Evolutionary conservation across 2,113 vertebrate species (phyloP).

Genomic region (Tauraco erythrolophus): DNA sequence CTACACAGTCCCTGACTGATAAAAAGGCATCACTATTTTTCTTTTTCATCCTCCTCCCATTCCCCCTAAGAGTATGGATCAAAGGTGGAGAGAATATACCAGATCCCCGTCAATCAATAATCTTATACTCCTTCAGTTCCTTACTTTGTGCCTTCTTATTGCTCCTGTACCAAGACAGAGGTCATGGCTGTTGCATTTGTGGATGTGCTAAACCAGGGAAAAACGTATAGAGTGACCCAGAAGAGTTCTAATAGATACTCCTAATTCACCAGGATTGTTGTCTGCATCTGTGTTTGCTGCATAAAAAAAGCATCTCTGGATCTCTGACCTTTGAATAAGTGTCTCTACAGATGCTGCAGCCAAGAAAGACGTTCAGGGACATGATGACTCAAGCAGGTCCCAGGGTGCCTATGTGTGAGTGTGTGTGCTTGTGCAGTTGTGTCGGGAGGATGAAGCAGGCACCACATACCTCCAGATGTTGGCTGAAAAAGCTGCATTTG

Average conservation of each 20-base stretch:
- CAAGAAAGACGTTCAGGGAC: background rate
- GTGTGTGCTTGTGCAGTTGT: background rate
- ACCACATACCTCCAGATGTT: background rate
- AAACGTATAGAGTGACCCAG: background rate
- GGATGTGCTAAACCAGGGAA: background rate
- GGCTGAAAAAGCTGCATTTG: background rate
- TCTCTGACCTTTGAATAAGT: background rate
- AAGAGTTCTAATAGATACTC: background rate
- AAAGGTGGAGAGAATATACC: background rate
- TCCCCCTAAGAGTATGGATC: background rate
- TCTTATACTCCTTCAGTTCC: background rate
- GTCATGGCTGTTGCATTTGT: background rate
- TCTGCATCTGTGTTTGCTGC: background rate
- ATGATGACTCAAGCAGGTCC: constrained; percentile 25
- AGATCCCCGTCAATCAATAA: background rate
- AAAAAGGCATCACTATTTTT: background rate
- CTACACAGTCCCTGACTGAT: background rate
- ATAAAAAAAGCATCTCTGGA: background rate
- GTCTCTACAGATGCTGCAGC: background rate
- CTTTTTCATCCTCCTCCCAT: background rate
- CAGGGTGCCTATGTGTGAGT: background rate
- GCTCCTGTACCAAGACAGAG: background rate
- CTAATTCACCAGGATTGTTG: background rate
- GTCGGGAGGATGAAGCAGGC: background rate
- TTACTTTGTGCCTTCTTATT: background rate